Evolutionary conservation across 2,888 invertebrate genomes (phyloP).

Genomic region (Drosophila bunnanda): DNA sequence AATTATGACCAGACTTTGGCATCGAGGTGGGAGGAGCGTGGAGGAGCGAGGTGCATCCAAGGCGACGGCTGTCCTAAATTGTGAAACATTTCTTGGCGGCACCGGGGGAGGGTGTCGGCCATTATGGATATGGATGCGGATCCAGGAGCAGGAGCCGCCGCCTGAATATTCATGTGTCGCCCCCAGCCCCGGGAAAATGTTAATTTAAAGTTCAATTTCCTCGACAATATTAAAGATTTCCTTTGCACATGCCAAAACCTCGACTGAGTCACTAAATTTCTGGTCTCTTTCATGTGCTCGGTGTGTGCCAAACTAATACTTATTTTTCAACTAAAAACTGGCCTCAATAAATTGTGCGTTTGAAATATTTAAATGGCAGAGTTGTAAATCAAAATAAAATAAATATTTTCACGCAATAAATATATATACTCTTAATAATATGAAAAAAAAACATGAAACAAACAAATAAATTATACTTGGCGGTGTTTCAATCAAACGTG

Average conservation of each 20-base stretch:
- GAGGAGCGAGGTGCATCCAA: constrained; percentile 22
- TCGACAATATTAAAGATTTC: constrained; percentile 37
- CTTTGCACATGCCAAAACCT: constrained; percentile 34
- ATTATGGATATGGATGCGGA: constrained; percentile 47
- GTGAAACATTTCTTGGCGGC: constrained; percentile 75
- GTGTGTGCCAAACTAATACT: constrained; percentile 32
- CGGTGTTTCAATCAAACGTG: constrained; percentile 1
- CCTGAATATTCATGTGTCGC: constrained; percentile 73
- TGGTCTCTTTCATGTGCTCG: constrained; percentile 1
- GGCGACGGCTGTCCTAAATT: constrained; percentile 73
- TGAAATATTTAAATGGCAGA: constrained; percentile 17
- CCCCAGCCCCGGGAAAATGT: constrained; percentile 52
- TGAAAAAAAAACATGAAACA: constrained; percentile 2
- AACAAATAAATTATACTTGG: background rate
- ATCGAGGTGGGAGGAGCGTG: background rate
- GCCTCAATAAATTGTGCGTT: constrained; percentile 19
- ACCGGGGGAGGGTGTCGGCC: constrained; percentile 22
- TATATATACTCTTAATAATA: background rate
- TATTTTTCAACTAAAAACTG: constrained; percentile 8
- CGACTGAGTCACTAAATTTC: constrained; percentile 21
- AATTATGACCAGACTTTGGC: constrained; percentile 69
- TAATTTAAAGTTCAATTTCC: constrained; percentile 65
- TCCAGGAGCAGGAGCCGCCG: constrained; percentile 43
- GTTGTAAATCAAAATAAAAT: constrained; percentile 27
- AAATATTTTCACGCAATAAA: background rate